Evolutionary conservation across 2,797 vertebrate genomes (phyloP), one percentile per base, ranked within the genome.

Genomic region (Danio aesculapii): DNA sequence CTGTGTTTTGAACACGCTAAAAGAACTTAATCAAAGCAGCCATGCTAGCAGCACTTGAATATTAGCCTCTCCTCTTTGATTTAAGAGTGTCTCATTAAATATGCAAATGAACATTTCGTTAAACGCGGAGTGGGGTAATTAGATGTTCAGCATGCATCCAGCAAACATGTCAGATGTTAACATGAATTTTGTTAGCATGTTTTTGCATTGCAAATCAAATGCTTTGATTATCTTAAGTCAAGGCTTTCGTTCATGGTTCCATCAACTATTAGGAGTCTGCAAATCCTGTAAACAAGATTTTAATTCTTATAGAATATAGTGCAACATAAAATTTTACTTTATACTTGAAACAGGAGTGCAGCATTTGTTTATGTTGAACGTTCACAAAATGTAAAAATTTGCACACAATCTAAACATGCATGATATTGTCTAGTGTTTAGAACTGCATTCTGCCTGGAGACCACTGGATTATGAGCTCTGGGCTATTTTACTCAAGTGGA

Each of bases 401-500:
- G 50, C 50, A 16, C 39, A 16, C 17, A 16, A 5, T 44, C 41
- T 12, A 47, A 21, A 58, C 79, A 39, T 55, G n/a, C 0, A 17
- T 49, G 39, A n/a, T 13, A 57, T 44, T 55, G 9, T 16, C 13
- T 4, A 19, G 6, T 74, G 43, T 46, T 69, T 61, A 75, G 14
- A 73, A 58, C 13, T 57, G 59, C 8, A 44, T 77, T 67, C 50
- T 77, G 50, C 13, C 75, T 55, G 8, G 68, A 62, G 61, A 52
- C 47, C 64, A 55, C 68, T 17, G 68, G 83, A 62, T 79, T 85
- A 84, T 84, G 79, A 83, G 78, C 74, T 79, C 43, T 70, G 77
- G 44, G 82, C 81, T 87, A 81, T 88, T 86, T 85, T 84, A 83
- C 81, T 81, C 69, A 39, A 41, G 72, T 58, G 49, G 44, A 64